A percentile compares a stretch with the other conserved stretches of the same genome.
Conservation (phyloP, 2,888 invertebrate genomes). For the Nephrotoma flavescens region DNA sequence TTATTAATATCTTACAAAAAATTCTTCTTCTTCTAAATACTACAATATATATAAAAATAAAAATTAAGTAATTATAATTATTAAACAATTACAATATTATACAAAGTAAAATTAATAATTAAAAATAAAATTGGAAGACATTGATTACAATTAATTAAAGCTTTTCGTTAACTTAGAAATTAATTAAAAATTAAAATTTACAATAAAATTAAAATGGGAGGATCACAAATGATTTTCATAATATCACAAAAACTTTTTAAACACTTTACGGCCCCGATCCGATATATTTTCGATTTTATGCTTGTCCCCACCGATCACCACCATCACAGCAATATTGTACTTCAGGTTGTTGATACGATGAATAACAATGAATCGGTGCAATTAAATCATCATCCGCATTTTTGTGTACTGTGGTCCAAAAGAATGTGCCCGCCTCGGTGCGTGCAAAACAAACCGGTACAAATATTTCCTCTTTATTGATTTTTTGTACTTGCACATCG, state of each 20-base stretch:
- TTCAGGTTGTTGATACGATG: constrained; percentile 24
- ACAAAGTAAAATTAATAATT: neutral
- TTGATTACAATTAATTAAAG: neutral
- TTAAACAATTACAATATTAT: neutral
- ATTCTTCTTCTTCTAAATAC: neutral
- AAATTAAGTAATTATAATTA: neutral
- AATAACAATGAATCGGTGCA: constrained; percentile 28
- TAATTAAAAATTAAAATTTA: neutral
- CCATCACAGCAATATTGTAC: constrained; percentile 39
- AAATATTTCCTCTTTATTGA: constrained; percentile 26
- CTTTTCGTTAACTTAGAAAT: neutral
- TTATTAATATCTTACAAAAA: neutral
- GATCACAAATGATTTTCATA: neutral
- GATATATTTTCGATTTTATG: constrained; percentile 31
- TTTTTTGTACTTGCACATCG: constrained; percentile 8
- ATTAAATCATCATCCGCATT: constrained; percentile 27
- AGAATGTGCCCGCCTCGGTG: constrained; percentile 70
- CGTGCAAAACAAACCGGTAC: constrained; percentile 65
- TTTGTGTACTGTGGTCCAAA: constrained; percentile 54
- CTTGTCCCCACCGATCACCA: constrained; percentile 56
- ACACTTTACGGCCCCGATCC: neutral
- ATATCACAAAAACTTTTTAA: neutral
- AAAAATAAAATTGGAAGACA: constrained; percentile 5
- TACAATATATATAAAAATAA: neutral
- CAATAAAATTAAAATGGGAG: neutral